phyloP scores from a whole-genome alignment of 37 sponge, comb jelly and placozoan species.

The Halichondria panicea region DNA sequence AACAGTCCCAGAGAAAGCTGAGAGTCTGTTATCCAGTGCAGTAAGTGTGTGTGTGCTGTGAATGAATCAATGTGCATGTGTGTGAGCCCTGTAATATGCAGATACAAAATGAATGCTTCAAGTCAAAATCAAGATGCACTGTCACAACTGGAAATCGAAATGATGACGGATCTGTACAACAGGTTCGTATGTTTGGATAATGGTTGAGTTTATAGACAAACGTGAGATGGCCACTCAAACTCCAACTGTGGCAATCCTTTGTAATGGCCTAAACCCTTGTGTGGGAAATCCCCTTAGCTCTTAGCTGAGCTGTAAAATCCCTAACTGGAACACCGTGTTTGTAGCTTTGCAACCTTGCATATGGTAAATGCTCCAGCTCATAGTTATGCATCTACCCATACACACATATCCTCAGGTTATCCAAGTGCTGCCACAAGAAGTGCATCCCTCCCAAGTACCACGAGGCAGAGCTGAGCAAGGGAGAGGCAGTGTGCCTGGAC shows the following conservation, averaged over 20 bases:
- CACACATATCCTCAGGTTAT: slow-evolving; percentile 67
- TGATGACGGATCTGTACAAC: slow-evolving; percentile 99
- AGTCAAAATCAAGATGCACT: slow-evolving; percentile 49
- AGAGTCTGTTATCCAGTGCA: too few relatives aligned
- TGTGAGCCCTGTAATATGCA: neutral
- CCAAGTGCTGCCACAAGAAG: slow-evolving; percentile 94
- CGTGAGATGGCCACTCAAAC: neutral
- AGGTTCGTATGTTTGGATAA: slow-evolving; percentile 51
- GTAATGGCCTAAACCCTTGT: too few relatives aligned
- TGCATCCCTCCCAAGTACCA: slow-evolving; percentile 93
- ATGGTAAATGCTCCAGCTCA: too few relatives aligned
- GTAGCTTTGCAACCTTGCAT: too few relatives aligned
- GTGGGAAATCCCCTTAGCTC: too few relatives aligned
- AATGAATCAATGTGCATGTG: neutral
- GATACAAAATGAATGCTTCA: slow-evolving; percentile 26
- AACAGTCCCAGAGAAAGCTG: too few relatives aligned
- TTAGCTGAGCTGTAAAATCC: too few relatives aligned
- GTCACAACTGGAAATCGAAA: slow-evolving; percentile 90
- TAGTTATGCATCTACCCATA: too few relatives aligned
- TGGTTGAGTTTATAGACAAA: neutral
- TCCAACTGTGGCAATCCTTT: too few relatives aligned
- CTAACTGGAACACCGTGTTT: too few relatives aligned
- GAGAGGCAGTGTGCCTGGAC: slow-evolving; percentile 97
- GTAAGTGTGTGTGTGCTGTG: too few relatives aligned
- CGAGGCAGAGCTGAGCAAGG: slow-evolving; percentile 97